phyloP scores from a whole-genome alignment of 35 echinoderm and acorn worm genomes.

The Heliocidaris tuberculata region DNA sequence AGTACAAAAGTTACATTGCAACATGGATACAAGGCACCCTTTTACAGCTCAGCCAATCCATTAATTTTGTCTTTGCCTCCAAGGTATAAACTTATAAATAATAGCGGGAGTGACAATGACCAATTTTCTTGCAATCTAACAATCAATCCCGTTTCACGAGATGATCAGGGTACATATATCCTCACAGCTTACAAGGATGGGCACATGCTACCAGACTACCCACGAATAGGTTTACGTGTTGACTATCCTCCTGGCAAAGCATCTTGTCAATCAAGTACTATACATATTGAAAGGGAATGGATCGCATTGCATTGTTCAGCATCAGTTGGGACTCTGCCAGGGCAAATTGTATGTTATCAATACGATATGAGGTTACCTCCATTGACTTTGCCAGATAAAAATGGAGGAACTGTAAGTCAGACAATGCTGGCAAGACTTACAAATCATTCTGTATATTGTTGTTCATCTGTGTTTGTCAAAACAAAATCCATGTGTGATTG shows the following conservation, averaged over 20 bases:
- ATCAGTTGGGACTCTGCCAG: not conserved
- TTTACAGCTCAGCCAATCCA: not conserved
- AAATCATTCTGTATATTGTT: not conserved
- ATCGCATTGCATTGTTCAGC: not conserved
- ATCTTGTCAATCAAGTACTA: not conserved
- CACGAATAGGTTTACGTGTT: not conserved
- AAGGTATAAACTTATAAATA: not conserved
- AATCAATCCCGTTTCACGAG: not conserved
- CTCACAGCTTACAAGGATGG: not conserved
- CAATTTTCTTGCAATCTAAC: not conserved
- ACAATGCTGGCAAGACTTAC: not conserved
- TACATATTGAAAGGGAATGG: not conserved
- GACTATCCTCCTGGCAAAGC: not conserved
- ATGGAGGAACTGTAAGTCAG: not conserved
- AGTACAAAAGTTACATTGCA: not conserved
- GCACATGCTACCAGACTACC: not conserved
- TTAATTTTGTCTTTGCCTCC: not conserved
- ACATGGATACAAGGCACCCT: not conserved
- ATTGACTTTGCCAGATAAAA: not conserved
- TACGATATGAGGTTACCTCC: not conserved
- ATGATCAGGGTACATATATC: not conserved
- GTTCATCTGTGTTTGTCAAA: not conserved
- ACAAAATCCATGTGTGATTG: not conserved
- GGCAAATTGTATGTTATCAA: not conserved
- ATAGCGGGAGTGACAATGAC: not conserved